Base-by-base conservation (phyloP, 2,888 invertebrate genomes). In the Drosophila anceps region DNA sequence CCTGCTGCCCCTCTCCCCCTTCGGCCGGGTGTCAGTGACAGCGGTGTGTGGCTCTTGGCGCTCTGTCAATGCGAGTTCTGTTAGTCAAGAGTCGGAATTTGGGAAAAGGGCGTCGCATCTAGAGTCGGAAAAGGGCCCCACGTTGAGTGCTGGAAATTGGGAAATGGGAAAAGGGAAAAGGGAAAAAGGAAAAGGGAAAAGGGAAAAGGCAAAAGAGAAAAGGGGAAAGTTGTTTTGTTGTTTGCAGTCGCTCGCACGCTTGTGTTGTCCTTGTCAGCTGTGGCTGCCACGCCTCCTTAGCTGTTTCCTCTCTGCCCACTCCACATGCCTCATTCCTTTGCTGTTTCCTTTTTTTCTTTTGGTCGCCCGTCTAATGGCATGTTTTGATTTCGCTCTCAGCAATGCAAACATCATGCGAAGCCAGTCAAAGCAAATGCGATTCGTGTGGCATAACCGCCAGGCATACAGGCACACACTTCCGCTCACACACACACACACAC, bases 361-460 rank as follows among this genome's bases (percentile, higher is more conserved):
- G 54, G n/a, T 51, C 44, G 9, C 41, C 51, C 46, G 74, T 69
- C 81, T 84, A 86, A 84, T 89, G 87, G 84, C 82, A 73, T 78
- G 88, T 78, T 88, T 84, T 84, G 89, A 88, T 85, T 85, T 73
- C 73, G 71, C 62, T 69, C 73, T 71, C 71, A 66, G 81, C 80
- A 77, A 81, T 68, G 81, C 81, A 81, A 77, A 73, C 67, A 82
- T 66, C 61, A 37, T 48, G 58, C 53, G 60, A 61, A 53, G 37
- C 37, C 61, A 67, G 60, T 43, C 66, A 65, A 69, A 66, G 61
- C 62, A 63, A 59, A 58, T 41, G 53, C 61, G 70, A 68, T 61
- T 66, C 79, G 77, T 68, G 76, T 67, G 65, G 58, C 80, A 84
- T 41, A 68, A 58, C 80, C 70, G 58, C 53, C 70, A 73, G 59